Percentiles rank a stretch among this genome's conserved stretches.
phyloP scores from a whole-genome alignment of 1,140 invertebrate species.

The Polypedilum pembai region DNA sequence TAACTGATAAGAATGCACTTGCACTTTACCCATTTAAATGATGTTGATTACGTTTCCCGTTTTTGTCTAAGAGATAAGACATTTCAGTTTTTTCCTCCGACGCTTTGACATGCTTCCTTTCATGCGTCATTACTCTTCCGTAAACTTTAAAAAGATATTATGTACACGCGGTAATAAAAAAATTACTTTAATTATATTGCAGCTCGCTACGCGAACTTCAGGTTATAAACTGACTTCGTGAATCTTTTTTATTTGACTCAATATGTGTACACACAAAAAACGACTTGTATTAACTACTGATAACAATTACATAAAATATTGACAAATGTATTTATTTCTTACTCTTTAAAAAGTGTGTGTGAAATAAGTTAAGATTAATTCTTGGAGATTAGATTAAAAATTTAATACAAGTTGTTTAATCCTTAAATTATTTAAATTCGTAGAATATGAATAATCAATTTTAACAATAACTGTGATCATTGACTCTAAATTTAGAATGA shows the following conservation, averaged over 20 bases:
- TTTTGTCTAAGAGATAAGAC: slow-evolving; percentile 1
- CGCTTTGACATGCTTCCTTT: background rate
- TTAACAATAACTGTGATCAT: too few species aligned
- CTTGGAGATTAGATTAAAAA: too few species aligned
- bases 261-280: too few species aligned
- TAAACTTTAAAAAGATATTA: background rate
- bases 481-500: too few species aligned
- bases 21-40: background rate
- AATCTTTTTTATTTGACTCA: background rate
- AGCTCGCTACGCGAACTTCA: background rate
- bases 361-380: too few species aligned
- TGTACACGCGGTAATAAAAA: background rate
- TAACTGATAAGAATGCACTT: slow-evolving; percentile 7
- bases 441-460: too few species aligned
- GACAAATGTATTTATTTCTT: too few species aligned
- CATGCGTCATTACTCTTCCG: background rate
- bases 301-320: too few species aligned
- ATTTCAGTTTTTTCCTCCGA: slow-evolving; percentile 11
- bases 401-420: too few species aligned
- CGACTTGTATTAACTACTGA: too few species aligned
- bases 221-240: background rate
- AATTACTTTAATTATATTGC: background rate
- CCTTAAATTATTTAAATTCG: too few species aligned
- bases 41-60: background rate
- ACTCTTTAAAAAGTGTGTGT: too few species aligned